Base-by-base conservation (phyloP, 53 echinoderm and acorn worm species). In the Patiria pectinifera region DNA sequence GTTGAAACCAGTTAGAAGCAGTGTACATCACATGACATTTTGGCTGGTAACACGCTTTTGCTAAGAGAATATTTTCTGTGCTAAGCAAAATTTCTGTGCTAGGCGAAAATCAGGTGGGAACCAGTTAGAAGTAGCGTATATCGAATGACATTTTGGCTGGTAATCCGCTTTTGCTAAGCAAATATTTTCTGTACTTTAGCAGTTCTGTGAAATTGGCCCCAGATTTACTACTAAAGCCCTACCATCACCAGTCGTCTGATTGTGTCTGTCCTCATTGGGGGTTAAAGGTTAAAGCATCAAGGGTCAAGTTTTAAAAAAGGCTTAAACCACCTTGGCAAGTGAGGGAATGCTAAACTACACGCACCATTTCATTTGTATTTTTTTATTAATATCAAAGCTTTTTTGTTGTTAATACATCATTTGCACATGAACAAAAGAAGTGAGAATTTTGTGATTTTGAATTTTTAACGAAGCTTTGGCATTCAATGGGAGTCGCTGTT, bases 221-320 rank as follows among this genome's bases (percentile, higher is more conserved):
- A 70, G 70, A 70, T 70, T 19, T 16, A 4, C 70, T 5, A 21
- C 70, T 18, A 11, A 12, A 12, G 22, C 75, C 35, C 23, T 47
- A 19, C 75, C 18, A 84, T 69, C 85, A 66, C 18, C 10, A 24
- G 69, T 44, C 45, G 53, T 53, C 53, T 6, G 0, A 26, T 3
- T 74, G 62, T 15, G 45, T 84, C 46, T 15, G 61, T 59, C 6
- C 15, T 3, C 18, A 59, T 78, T 7, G 60, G 60, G 78, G 78
- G 87, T 77, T 59, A 77, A 35, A 77, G 77, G 87, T 87, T 14
- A 58, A 76, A 59, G 45, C 82, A 82, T 58, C 82, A 59, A 59
- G 59, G 82, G 22, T 59, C 77, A 80, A 11, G 26, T 76, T 76
- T 8, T 1, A 53, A 5, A 53, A 26, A 3, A 18, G 46, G 80